Conservation (phyloP, 2,888 invertebrate species). For the Pristionchus maxplancki region DNA sequence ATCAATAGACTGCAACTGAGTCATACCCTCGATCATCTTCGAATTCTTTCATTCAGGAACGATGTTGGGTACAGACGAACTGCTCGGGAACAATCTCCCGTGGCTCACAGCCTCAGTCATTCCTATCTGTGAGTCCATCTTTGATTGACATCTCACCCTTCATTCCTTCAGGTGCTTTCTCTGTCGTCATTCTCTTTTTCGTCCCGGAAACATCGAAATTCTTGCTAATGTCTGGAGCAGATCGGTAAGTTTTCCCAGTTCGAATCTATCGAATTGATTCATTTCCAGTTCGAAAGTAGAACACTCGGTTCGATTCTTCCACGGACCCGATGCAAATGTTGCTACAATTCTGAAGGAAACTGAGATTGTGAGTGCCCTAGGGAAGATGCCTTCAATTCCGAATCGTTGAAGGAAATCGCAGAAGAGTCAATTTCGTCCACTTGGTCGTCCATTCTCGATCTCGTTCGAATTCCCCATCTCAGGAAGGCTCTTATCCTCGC, state of each 20-base stretch:
- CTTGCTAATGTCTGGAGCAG: neutral
- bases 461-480: slow-evolving; percentile 64
- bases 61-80: slow-evolving; percentile 45
- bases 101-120: slow-evolving; percentile 27
- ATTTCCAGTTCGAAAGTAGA: neutral
- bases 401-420: slow-evolving; percentile 45
- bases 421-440: neutral
- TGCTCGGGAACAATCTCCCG: slow-evolving; percentile 38
- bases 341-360: slow-evolving; percentile 24
- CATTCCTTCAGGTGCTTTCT: slow-evolving; percentile 1
- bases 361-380: slow-evolving; percentile 27
- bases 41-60: slow-evolving; percentile 10
- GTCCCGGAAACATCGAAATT: slow-evolving; percentile 46
- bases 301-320: slow-evolving; percentile 36
- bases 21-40: neutral
- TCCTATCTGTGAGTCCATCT: slow-evolving; percentile 12
- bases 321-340: slow-evolving; percentile 29
- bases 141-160: neutral
- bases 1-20: neutral
- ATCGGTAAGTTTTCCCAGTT: neutral
- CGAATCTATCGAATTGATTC: too few species aligned
- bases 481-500: slow-evolving; percentile 64
- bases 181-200: slow-evolving; percentile 46
- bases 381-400: neutral
- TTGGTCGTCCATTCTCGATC: slow-evolving; percentile 27